A percentile compares a stretch with the other conserved stretches of the same genome.
phyloP scores from a whole-genome alignment of 1,140 invertebrate species.

The Cyclina sinensis region DNA sequence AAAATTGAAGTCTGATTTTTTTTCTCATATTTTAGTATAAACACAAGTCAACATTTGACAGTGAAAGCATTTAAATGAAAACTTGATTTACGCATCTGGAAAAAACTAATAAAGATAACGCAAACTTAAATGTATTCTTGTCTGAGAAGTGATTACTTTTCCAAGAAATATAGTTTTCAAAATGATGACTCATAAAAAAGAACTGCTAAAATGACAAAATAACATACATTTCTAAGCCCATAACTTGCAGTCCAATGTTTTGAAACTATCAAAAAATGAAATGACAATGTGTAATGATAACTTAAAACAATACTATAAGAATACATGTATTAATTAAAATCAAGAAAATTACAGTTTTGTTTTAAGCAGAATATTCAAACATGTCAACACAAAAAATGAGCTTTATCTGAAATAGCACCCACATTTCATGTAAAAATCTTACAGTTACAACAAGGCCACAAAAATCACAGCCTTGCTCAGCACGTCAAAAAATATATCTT shows the following conservation, averaged over 20 bases:
- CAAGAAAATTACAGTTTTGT: neutral
- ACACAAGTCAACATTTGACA: no score
- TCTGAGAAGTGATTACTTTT: no score
- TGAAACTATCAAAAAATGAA: neutral
- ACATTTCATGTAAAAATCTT: constrained; percentile 47
- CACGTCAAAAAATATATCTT: constrained; percentile 44
- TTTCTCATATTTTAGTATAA: no score
- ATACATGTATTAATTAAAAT: neutral
- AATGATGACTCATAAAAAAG: no score
- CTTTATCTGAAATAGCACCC: constrained; percentile 57
- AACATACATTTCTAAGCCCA: neutral
- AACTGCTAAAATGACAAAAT: no score
- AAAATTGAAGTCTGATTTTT: neutral
- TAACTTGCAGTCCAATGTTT: neutral
- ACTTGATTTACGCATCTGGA: no score
- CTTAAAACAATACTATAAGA: neutral
- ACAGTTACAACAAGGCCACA: constrained; percentile 42
- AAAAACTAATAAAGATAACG: no score
- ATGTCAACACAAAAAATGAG: constrained; percentile 34
- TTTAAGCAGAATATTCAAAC: constrained; percentile 6
- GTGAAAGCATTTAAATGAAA: no score
- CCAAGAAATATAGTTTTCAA: no score
- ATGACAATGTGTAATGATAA: neutral
- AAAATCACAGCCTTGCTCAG: constrained; percentile 40
- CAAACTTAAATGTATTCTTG: no score